Base-by-base conservation (phyloP, 2,797 vertebrate species). In the Serranus cabrilla region DNA sequence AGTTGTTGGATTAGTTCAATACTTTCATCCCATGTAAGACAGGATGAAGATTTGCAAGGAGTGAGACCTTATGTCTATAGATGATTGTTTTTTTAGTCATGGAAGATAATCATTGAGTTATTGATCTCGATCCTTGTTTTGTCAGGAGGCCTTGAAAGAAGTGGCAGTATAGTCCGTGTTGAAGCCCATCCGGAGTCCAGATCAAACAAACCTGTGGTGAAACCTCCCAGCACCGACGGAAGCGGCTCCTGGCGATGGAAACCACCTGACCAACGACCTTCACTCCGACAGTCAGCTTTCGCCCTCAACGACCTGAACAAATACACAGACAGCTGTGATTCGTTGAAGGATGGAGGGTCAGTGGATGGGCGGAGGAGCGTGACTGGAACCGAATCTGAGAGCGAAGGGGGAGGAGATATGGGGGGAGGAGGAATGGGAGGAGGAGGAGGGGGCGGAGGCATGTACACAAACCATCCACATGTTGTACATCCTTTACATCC, bases 161-260 rank as follows among this genome's bases (percentile, higher is more conserved):
- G 17, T 46, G 92, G 95, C 7, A 96, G 96, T 63, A 98, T 98
- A 37, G 95, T 98, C 14, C 94, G 97, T 49, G 96, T 98, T 45
- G 97, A 98, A 64, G 97, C 97, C 71, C 97, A 98, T 76, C 97
- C 97, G 0, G 97, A 98, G 91, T 96, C 96, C 78, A 85, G 86
- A 56, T 27, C 69, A 4, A 94, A 95, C 85, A 95, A 96, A 82
- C 96, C 97, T 2, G 87, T 97, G 72, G 96, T 98, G 55, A 96
- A 96, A 87, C 96, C 97, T 77, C 96, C 97, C 0, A 96, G 94
- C 78, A 97, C 95, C 0, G 97, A 98, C 54, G 97, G 97, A 46
- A 97, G 96, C 1, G 97, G 97, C 65, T 98, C 97, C 6, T 99
- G 97, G 97, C 95, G 98, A 62, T 99, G 97, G 97, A 98, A 97